Evolutionary conservation across 1,140 invertebrate species (phyloP).

Genomic region (Halesus radiatus): DNA sequence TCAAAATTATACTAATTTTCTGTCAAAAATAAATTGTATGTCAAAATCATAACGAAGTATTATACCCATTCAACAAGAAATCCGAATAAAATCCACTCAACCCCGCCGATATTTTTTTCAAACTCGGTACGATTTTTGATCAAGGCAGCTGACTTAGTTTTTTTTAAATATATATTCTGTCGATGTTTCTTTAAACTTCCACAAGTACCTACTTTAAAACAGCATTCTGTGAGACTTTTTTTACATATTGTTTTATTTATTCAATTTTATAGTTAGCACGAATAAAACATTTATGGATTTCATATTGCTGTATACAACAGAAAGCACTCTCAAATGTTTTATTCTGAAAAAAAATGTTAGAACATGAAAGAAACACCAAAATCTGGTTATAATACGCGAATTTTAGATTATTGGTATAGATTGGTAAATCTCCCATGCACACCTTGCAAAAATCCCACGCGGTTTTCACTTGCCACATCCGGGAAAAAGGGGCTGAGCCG

Average conservation of each 20-base stretch:
- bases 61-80: too few species aligned
- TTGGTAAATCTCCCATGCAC: background rate
- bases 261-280: too few species aligned
- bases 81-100: too few species aligned
- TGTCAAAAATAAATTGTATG: too few species aligned
- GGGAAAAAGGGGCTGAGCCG: conserved; percentile 1
- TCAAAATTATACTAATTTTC: too few species aligned
- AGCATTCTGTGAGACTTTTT: too few species aligned
- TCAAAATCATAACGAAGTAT: too few species aligned
- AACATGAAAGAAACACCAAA: background rate
- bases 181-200: background rate
- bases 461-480: conserved; percentile 38
- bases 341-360: background rate
- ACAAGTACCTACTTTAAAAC: background rate
- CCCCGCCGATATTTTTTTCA: too few species aligned
- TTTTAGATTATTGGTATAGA: background rate
- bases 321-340: background rate
- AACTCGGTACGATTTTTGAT: background rate
- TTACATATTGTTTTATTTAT: too few species aligned
- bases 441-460: conserved; percentile 35
- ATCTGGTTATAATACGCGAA: background rate
- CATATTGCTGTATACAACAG: too few species aligned
- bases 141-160: conserved; percentile 4
- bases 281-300: too few species aligned
- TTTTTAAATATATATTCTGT: background rate